These are phyloP conservation scores for Pseudochromis fuscus DNA, from an alignment of 2,797 vertebrate genomes.

Conservation along the genomic window DNA sequence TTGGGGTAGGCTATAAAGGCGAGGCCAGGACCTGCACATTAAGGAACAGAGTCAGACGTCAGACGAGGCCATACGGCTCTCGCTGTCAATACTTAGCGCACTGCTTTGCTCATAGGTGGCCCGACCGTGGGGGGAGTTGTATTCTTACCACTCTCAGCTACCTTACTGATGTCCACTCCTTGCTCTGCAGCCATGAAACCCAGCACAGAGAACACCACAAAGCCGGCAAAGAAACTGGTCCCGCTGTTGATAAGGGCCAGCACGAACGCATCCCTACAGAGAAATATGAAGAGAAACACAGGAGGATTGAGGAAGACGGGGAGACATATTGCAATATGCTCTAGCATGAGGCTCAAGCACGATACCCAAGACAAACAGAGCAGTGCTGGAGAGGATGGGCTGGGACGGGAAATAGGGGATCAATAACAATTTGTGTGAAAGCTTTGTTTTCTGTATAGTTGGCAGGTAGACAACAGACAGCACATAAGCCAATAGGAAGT, in stretches of 20 bases:
- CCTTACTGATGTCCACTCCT: constrained; percentile 89
- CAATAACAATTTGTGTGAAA: constrained; percentile 71
- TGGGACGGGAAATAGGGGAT: constrained; percentile 52
- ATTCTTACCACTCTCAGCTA: constrained; percentile 88
- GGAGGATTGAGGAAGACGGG: not conserved
- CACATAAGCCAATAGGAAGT: constrained; percentile 13
- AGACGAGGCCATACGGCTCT: not conserved
- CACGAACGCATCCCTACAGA: constrained; percentile 85
- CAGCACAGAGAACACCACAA: constrained; percentile 89
- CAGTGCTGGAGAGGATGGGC: constrained; percentile 31
- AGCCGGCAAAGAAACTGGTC: constrained; percentile 90
- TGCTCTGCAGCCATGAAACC: constrained; percentile 91
- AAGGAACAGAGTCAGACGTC: constrained; percentile 41
- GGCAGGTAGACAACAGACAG: constrained; percentile 41
- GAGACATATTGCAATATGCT: constrained; percentile 29
- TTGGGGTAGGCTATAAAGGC: constrained; percentile 91
- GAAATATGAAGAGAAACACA: constrained; percentile 19
- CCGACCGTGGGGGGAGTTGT: not conserved
- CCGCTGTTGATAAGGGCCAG: constrained; percentile 88
- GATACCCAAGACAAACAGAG: constrained; percentile 47
- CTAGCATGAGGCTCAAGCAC: constrained; percentile 45
- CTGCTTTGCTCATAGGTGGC: not conserved
- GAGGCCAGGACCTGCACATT: constrained; percentile 86
- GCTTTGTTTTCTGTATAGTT: constrained; percentile 57
- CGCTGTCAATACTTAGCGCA: constrained; percentile 8